Percentiles rank a stretch among this genome's conserved stretches.
Conservation (phyloP, 1,140 invertebrate genomes). For the Pogonomyrmex barbatus region DNA sequence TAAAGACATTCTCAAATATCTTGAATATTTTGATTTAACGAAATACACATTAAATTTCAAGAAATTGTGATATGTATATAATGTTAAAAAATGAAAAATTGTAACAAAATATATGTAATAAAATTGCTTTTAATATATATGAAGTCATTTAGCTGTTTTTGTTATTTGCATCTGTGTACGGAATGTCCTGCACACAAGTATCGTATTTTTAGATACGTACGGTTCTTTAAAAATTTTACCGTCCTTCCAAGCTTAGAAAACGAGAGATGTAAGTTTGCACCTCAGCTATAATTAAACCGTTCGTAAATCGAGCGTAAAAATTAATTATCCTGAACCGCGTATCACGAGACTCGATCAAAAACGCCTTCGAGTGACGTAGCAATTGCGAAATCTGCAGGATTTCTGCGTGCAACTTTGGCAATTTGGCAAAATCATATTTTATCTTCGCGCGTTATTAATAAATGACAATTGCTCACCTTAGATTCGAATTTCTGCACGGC, state of each 20-base stretch:
- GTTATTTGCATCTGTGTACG: background rate
- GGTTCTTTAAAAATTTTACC: conserved; percentile 20
- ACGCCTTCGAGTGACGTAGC: conserved; percentile 4
- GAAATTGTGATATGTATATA: background rate
- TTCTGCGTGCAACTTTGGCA: conserved; percentile 19
- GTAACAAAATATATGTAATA: background rate
- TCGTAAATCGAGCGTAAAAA: conserved; percentile 54
- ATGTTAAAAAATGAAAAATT: background rate
- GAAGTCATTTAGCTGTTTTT: background rate
- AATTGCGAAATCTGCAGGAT: conserved; percentile 53
- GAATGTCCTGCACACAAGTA: background rate
- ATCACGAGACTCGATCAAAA: conserved; percentile 50
- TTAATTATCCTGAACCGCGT: conserved; percentile 61
- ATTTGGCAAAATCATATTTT: conserved; percentile 66
- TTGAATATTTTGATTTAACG: background rate
- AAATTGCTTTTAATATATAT: background rate
- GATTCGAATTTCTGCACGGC: conserved; percentile 83
- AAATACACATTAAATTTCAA: background rate
- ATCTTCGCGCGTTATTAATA: conserved; percentile 63
- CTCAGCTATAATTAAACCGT: conserved; percentile 53
- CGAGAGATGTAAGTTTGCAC: conserved; percentile 12
- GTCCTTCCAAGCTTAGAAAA: conserved; percentile 50
- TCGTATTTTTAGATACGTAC: conserved; percentile 50
- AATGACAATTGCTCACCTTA: conserved; percentile 81
- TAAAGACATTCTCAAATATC: background rate